Conservation (phyloP, 2,797 vertebrate genomes). For the Chrosomus eos region DNA sequence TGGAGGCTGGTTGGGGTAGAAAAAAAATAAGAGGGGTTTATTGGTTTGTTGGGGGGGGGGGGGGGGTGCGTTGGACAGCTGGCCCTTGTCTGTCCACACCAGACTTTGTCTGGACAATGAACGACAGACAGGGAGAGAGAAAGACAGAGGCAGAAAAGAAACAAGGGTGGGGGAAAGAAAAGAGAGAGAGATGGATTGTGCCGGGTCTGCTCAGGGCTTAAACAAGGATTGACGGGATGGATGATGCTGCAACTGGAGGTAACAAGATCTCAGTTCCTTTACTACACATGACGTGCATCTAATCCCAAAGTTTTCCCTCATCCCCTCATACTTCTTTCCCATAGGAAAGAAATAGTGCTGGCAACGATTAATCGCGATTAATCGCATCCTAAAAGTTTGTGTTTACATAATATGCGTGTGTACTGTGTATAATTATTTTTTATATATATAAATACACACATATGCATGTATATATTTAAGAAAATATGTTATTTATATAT, state of each 20-base stretch:
- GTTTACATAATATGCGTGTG: too few species aligned
- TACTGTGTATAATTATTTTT: too few species aligned
- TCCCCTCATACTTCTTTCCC: background rate
- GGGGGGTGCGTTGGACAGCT: constrained; percentile 68
- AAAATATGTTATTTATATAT: too few species aligned
- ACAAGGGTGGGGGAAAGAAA: constrained; percentile 7
- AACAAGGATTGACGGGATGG: constrained; percentile 33
- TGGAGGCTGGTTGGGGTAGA: constrained; percentile 62
- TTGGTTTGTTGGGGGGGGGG: background rate
- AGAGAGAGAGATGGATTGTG: constrained; percentile 17
- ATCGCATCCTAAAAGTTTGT: too few species aligned
- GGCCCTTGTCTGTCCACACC: constrained; percentile 73
- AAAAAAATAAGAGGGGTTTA: background rate
- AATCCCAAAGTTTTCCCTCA: background rate
- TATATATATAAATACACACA: too few species aligned
- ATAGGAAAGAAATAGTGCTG: background rate
- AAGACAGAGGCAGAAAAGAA: constrained; percentile 23
- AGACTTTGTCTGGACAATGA: constrained; percentile 67
- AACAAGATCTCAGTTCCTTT: constrained; percentile 29
- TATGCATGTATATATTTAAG: too few species aligned
- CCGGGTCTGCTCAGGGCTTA: constrained; percentile 32
- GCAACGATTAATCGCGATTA: too few species aligned
- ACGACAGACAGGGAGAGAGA: constrained; percentile 37
- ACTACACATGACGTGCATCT: constrained; percentile 23
- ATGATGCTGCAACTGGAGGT: constrained; percentile 54